Percentiles rank a stretch among this genome's conserved stretches.
These are phyloP conservation scores for Dryoscopus gambensis DNA, from an alignment of 2,113 vertebrate genomes.

Conservation along the genomic window DNA sequence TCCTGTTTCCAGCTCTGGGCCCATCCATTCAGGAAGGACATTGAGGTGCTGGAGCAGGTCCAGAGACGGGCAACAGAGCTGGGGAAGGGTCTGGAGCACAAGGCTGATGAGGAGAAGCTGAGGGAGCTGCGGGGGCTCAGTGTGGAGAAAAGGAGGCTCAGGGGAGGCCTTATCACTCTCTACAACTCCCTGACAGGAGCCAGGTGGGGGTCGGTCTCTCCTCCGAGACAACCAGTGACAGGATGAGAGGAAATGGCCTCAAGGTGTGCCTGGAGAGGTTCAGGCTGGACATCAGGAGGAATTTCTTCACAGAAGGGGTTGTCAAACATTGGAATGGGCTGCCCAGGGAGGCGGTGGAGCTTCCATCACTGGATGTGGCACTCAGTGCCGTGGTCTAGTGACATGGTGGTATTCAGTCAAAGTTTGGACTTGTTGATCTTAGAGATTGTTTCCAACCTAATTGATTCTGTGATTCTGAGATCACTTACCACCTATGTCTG, in stretches of 20 bases:
- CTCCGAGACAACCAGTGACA: background rate
- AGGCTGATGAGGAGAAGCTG: background rate
- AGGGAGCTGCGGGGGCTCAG: background rate
- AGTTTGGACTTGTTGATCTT: background rate
- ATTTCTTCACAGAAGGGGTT: background rate
- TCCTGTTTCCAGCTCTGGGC: background rate
- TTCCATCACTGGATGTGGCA: background rate
- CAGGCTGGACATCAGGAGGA: background rate
- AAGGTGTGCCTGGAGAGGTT: background rate
- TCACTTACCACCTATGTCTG: background rate
- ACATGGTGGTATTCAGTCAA: background rate
- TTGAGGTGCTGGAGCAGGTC: background rate
- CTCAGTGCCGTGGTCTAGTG: background rate
- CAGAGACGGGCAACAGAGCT: background rate
- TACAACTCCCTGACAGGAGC: background rate
- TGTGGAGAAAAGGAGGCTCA: background rate
- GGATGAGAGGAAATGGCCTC: background rate
- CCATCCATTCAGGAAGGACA: background rate
- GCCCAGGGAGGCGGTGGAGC: background rate
- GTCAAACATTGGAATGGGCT: background rate
- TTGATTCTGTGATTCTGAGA: background rate
- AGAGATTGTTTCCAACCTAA: background rate
- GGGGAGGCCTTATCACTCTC: too few relatives aligned
- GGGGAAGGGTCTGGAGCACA: background rate
- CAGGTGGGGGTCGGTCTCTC: rapidly evolving